Base-by-base conservation (phyloP, 2,797 vertebrate genomes). In the Neosilurus mollespiculum region DNA sequence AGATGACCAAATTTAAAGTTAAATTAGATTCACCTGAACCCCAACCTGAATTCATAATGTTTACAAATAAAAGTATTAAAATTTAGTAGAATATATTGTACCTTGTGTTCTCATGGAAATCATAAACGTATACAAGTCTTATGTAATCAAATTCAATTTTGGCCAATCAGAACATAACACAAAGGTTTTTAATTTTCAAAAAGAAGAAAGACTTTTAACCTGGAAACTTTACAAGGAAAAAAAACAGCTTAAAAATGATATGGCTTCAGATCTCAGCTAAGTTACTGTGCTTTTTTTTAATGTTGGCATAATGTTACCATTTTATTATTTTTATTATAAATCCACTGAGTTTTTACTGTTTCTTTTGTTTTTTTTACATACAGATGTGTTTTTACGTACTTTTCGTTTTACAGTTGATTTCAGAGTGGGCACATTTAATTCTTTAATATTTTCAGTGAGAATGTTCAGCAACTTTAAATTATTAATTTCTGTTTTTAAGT, bases 1-100 rank as follows among this genome's bases (percentile, higher is more conserved):
- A 43, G n/a, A 2, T 22, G 65, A 10, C 30, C 6, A 64, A 58
- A 81, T n/a, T 83, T 76, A 72, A 62, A 81, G 26, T 83, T 76
- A 72, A 82, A n/a, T 78, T 49, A 65, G 61, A 78, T 65, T 78
- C 61, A 78, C 77, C 43, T 30, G 43, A 78, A 1, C 9, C 10
- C 9, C 34, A 77, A 49, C 22, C 20, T 24, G 10, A 26, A 53
- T 30, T 65, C 61, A 53, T 24, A 51, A 64, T 26, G 37, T 37
- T 49, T 49, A 24, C 49, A 37, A 20, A 20, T 43, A 43, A 14
- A 24, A 61, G 24, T 24, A 34, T 43, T 8, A 61, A 77, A 43
- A 62, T 43, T 7, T 6, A 77, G 34, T 37, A 7, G 53, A 58
- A 56, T 34, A 20, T 24, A 24, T 24, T 30, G 7, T 58, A 30